Evolutionary conservation across 2,113 vertebrate genomes (phyloP).

Genomic region (Crypturellus undulatus): DNA sequence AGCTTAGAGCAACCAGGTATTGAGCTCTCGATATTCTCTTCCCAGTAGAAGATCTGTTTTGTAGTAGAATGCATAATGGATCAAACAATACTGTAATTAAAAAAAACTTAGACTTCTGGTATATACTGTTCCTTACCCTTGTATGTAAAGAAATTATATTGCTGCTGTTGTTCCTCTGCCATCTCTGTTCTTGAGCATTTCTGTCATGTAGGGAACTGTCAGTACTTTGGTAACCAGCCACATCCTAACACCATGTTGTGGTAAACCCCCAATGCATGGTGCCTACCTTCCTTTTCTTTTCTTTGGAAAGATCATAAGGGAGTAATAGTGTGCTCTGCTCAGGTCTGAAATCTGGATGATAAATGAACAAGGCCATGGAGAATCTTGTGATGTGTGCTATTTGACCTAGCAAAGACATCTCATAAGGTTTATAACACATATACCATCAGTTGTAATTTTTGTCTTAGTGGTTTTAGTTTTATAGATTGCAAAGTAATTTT

Average conservation of each 20-base stretch:
- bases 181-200: background rate
- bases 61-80: background rate
- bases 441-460: background rate
- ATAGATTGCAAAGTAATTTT: background rate
- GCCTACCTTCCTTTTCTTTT: background rate
- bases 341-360: background rate
- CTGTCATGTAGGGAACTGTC: background rate
- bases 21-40: background rate
- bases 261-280: accelerated
- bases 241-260: too few relatives aligned
- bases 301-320: background rate
- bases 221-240: background rate
- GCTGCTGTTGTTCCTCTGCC: background rate
- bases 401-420: background rate
- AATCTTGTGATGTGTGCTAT: background rate
- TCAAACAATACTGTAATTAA: background rate
- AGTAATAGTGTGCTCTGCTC: background rate
- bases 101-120: background rate
- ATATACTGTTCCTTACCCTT: background rate
- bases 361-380: background rate
- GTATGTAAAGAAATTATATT: background rate
- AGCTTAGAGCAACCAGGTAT: accelerated
- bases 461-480: background rate
- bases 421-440: background rate
- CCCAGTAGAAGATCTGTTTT: background rate